Conservation (phyloP, 2,797 vertebrate species). For the Microctenopoma lineatum region DNA sequence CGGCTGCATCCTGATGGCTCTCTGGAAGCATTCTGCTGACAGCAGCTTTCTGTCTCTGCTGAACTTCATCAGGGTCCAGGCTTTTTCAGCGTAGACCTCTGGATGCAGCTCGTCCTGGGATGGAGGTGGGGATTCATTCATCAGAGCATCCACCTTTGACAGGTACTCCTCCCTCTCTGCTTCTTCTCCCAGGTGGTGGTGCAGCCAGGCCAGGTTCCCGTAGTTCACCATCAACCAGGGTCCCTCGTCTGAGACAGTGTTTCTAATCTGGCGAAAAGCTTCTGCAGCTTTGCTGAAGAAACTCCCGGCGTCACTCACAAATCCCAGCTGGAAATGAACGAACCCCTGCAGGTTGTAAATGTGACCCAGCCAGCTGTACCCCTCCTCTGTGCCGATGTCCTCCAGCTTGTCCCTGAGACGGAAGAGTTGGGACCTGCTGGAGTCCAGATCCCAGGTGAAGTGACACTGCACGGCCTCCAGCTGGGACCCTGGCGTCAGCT, state of each 20-base stretch:
- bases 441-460: constrained; percentile 67
- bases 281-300: constrained; percentile 55
- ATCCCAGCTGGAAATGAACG: constrained; percentile 42
- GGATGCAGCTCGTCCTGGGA: constrained; percentile 42
- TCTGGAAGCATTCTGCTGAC: constrained; percentile 46
- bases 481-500: constrained; percentile 1
- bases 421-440: constrained; percentile 1
- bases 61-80: constrained; percentile 68
- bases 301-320: constrained; percentile 9
- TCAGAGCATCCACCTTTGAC: constrained; percentile 40
- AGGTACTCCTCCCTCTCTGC: constrained; percentile 37
- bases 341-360: constrained; percentile 68
- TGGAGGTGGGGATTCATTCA: constrained; percentile 34
- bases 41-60: neutral
- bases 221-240: constrained; percentile 72
- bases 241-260: constrained; percentile 42
- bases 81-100: constrained; percentile 66
- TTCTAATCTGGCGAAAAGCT: constrained; percentile 43
- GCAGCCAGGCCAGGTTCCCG: constrained; percentile 69
- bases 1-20: constrained; percentile 60
- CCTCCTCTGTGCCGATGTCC: constrained; percentile 49
- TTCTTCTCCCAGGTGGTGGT: constrained; percentile 37
- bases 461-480: constrained; percentile 67
- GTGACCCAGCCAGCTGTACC: constrained; percentile 64
- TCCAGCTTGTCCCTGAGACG: constrained; percentile 37